These are phyloP conservation scores for Cylindroiulus punctatus DNA, from an alignment of 2,888 invertebrate genomes.

Conservation along the genomic window DNA sequence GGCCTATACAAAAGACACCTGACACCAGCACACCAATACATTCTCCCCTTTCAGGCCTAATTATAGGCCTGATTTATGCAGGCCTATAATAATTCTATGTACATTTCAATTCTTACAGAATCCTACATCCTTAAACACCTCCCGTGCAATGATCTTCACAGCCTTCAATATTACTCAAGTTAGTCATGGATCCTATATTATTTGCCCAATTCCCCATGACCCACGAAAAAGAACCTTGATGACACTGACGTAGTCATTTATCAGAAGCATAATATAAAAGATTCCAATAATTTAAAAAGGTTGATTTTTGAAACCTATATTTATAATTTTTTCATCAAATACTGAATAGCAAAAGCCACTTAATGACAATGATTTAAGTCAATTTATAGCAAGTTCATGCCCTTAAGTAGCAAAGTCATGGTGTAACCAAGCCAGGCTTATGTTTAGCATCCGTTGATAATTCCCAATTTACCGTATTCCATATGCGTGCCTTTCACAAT, in stretches of 20 bases:
- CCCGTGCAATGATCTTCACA: constrained; percentile 27
- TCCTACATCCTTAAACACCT: constrained; percentile 16
- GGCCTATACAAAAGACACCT: background rate
- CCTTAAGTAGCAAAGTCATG: too few relatives aligned
- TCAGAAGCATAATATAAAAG: too few relatives aligned
- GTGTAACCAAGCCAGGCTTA: too few relatives aligned
- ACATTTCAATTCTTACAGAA: constrained; percentile 33
- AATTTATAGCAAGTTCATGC: too few relatives aligned
- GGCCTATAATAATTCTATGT: constrained; percentile 27
- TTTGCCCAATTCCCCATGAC: background rate
- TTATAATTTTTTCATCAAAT: too few relatives aligned
- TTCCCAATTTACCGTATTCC: background rate
- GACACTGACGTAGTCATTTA: too few relatives aligned
- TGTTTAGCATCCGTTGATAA: background rate
- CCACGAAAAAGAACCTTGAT: background rate
- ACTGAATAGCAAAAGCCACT: too few relatives aligned
- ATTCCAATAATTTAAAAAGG: too few relatives aligned
- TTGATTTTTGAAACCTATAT: too few relatives aligned
- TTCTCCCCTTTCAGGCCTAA: background rate
- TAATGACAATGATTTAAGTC: too few relatives aligned
- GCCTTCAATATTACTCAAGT: constrained; percentile 29
- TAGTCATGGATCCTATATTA: constrained; percentile 37
- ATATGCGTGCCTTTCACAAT: constrained; percentile 13
- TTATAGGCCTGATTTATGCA: constrained; percentile 31
- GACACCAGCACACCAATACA: background rate